Percentiles rank a stretch among this genome's conserved stretches.
These are phyloP conservation scores for Spodoptera frugiperda DNA, from an alignment of 1,140 invertebrate genomes.

Conservation along the genomic window DNA sequence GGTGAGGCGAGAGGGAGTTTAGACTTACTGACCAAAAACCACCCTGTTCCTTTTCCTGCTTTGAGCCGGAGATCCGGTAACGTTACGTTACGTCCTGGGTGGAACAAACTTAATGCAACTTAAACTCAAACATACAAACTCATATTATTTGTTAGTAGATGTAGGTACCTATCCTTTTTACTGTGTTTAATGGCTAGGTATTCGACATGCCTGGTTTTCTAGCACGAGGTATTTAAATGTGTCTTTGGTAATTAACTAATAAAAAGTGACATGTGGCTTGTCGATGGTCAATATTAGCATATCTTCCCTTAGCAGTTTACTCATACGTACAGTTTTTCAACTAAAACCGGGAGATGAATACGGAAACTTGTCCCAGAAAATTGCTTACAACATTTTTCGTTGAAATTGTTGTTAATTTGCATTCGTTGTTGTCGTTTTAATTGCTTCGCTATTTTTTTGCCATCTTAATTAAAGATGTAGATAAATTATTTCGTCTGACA, in stretches of 20 bases:
- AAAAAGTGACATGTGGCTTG: not conserved
- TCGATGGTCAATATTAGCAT: constrained; percentile 4
- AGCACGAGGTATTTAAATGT: not conserved
- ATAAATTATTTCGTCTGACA: not conserved
- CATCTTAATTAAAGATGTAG: not conserved
- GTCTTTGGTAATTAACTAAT: not conserved
- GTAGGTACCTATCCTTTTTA: too few relatives aligned
- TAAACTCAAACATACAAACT: too few relatives aligned
- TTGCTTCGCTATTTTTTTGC: not conserved
- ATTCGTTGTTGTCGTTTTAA: constrained; percentile 13
- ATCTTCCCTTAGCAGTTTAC: constrained; percentile 13
- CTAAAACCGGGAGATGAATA: constrained; percentile 1
- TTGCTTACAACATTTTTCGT: constrained; percentile 24
- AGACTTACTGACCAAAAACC: too few relatives aligned
- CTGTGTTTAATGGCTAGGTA: too few relatives aligned
- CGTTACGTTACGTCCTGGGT: too few relatives aligned
- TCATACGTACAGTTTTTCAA: constrained; percentile 11
- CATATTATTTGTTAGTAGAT: too few relatives aligned
- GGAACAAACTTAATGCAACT: too few relatives aligned
- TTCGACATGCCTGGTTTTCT: too few relatives aligned
- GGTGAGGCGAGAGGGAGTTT: too few relatives aligned
- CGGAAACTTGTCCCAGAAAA: constrained; percentile 33
- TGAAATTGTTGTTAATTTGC: constrained; percentile 19
- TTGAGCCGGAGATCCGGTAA: too few relatives aligned
- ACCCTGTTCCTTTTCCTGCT: too few relatives aligned